These are phyloP conservation scores for Drosophila grimshawi DNA, from an alignment of 1,140 invertebrate species.

Conservation along the genomic window DNA sequence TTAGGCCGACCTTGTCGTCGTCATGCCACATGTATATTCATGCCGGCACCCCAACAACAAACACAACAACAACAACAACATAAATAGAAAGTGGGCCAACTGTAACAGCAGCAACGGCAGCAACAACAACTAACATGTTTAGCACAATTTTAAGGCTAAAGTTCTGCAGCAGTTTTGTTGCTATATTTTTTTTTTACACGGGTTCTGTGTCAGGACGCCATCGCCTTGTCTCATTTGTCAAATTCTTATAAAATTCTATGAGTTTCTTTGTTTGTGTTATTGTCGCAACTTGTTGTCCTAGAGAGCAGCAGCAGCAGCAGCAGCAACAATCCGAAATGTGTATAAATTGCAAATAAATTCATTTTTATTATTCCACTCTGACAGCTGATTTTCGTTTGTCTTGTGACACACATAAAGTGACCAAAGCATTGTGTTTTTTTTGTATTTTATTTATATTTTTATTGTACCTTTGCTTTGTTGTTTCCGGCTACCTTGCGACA, in stretches of 20 bases:
- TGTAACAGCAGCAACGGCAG: conserved; percentile 34
- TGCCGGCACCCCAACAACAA: conserved; percentile 47
- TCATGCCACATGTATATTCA: conserved; percentile 77
- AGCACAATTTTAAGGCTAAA: conserved; percentile 71
- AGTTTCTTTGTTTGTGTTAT: conserved; percentile 32
- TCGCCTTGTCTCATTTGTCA: conserved; percentile 69
- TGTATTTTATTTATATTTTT: neutral
- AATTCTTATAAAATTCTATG: conserved; percentile 70
- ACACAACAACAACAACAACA: conserved; percentile 23
- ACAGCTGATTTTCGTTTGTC: conserved; percentile 67
- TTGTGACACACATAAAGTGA: conserved; percentile 31
- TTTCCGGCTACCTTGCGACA: conserved; percentile 16
- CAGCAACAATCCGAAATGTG: conserved; percentile 19
- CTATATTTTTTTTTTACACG: conserved; percentile 24
- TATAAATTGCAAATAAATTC: conserved; percentile 77
- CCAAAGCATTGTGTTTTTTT: conserved; percentile 33
- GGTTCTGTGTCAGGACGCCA: conserved; percentile 40
- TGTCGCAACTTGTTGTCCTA: conserved; percentile 71
- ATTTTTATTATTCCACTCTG: conserved; percentile 76
- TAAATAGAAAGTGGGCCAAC: conserved; percentile 55
- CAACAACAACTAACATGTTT: conserved; percentile 57
- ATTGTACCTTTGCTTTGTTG: conserved; percentile 23
- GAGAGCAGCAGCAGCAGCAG: conserved; percentile 37
- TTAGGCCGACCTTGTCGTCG: conserved; percentile 64
- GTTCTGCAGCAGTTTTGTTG: conserved; percentile 40